These are phyloP conservation scores for Hippocampus barbouri DNA, from an alignment of 2,113 vertebrate genomes.

Conservation along the genomic window DNA sequence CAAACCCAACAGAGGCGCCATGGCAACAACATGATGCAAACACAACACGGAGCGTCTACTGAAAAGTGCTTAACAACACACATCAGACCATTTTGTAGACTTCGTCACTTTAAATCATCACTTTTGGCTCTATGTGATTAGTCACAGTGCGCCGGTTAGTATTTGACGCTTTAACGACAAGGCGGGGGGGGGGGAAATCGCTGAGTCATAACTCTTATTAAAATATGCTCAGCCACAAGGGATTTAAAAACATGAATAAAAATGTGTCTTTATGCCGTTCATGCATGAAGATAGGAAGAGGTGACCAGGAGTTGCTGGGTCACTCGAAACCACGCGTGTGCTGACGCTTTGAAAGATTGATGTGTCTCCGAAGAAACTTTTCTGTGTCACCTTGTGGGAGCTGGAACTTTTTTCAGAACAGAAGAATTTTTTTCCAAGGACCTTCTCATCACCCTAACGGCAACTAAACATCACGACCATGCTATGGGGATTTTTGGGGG, in stretches of 20 bases:
- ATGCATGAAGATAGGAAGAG: slow-evolving; percentile 15
- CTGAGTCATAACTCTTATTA: slow-evolving; percentile 38
- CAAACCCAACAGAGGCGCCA: slow-evolving; percentile 40
- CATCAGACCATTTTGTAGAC: neutral
- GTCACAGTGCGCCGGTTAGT: slow-evolving; percentile 7
- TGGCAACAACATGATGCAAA: slow-evolving; percentile 36
- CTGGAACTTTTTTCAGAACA: neutral
- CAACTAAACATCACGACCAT: neutral
- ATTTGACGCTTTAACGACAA: slow-evolving; percentile 18
- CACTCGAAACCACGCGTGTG: slow-evolving; percentile 51
- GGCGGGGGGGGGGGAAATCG: slow-evolving; percentile 18
- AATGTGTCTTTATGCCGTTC: slow-evolving; percentile 11
- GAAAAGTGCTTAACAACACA: neutral
- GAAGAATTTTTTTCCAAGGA: neutral
- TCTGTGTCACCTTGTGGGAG: slow-evolving; percentile 18
- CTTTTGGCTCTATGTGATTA: neutral
- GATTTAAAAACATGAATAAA: slow-evolving; percentile 35
- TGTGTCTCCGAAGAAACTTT: slow-evolving; percentile 25
- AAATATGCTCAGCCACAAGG: slow-evolving; percentile 22
- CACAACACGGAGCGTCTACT: neutral
- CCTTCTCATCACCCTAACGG: neutral
- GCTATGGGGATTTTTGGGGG: too few relatives aligned
- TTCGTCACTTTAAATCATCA: neutral
- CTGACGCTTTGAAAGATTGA: slow-evolving; percentile 55
- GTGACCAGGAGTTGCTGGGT: slow-evolving; percentile 42